Evolutionary conservation across 37 sponge, comb jelly and placozoan genomes (phyloP).

Genomic region (Halichondria panicea): DNA sequence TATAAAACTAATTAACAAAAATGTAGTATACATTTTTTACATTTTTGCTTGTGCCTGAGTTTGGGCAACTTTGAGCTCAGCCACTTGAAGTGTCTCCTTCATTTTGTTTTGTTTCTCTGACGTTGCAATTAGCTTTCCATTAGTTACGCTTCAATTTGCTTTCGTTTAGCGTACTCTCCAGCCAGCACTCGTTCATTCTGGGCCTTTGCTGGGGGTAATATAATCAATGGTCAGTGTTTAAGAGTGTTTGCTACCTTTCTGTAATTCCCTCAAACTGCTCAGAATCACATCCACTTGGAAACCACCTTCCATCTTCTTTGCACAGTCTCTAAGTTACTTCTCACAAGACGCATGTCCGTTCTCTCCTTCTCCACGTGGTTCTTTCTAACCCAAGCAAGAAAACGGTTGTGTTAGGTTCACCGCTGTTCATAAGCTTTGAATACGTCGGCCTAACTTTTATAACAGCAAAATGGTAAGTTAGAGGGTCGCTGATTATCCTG

Average conservation of each 20-base stretch:
- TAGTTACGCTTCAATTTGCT: constrained; percentile 26
- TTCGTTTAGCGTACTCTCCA: constrained; percentile 29
- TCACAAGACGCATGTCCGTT: constrained; percentile 18
- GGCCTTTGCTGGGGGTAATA: constrained; percentile 13
- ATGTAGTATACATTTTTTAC: not conserved
- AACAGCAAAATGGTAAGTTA: not conserved
- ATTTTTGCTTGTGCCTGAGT: constrained; percentile 29
- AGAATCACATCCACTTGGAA: constrained; percentile 52
- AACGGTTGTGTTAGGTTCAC: constrained; percentile 56
- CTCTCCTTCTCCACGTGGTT: constrained; percentile 15
- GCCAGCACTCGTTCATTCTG: constrained; percentile 41
- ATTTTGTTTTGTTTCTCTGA: constrained; percentile 25
- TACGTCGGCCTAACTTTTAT: constrained; percentile 81
- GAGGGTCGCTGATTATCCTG: too few relatives aligned
- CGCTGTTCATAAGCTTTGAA: constrained; percentile 65
- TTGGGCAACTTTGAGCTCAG: constrained; percentile 35
- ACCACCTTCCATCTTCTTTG: constrained; percentile 15
- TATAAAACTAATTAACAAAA: not conserved
- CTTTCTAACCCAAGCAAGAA: not conserved
- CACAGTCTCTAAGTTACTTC: not conserved
- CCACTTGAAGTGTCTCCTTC: constrained; percentile 30
- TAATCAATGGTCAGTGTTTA: not conserved
- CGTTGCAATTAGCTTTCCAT: not conserved
- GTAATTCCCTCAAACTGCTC: constrained; percentile 47
- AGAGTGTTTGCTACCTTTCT: constrained; percentile 30